These are phyloP conservation scores for Sminthurides aquaticus DNA, from an alignment of 2,888 invertebrate genomes.

Conservation along the genomic window DNA sequence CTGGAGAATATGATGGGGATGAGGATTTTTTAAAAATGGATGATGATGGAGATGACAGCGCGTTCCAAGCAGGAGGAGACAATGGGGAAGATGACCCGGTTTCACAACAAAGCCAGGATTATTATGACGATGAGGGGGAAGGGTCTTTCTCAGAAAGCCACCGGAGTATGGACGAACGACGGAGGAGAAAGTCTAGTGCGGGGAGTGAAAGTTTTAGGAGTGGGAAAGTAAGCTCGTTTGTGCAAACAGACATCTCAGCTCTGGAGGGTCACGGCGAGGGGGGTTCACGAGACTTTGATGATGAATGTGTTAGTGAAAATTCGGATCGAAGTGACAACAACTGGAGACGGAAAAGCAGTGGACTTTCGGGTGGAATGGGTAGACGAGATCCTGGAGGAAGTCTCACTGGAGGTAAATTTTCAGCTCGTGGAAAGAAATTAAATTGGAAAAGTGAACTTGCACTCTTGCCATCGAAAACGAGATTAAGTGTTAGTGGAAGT, in stretches of 20 bases:
- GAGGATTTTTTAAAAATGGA: constrained; percentile 36
- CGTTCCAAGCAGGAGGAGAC: constrained; percentile 3
- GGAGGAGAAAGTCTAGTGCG: constrained; percentile 3
- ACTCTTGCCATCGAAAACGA: constrained; percentile 40
- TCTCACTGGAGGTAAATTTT: constrained; percentile 32
- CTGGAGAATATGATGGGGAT: constrained; percentile 26
- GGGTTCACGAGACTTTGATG: constrained; percentile 6
- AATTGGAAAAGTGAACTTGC: constrained; percentile 43
- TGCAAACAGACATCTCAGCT: constrained; percentile 42
- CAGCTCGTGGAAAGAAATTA: constrained; percentile 37
- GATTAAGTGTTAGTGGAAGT: constrained; percentile 29
- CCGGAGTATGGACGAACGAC: not conserved
- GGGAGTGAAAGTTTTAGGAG: constrained; percentile 15
- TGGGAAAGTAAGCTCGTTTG: constrained; percentile 32
- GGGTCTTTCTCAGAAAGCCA: constrained; percentile 2
- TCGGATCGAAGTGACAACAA: constrained; percentile 13
- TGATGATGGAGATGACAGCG: constrained; percentile 18
- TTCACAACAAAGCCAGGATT: not conserved
- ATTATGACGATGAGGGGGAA: constrained; percentile 11
- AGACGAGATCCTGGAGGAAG: not conserved
- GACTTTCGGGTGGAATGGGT: not conserved
- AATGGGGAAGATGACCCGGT: constrained; percentile 11
- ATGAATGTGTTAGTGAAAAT: constrained; percentile 11
- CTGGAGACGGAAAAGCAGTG: constrained; percentile 16
- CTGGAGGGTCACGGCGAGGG: constrained; percentile 26